Percentiles rank a stretch among this genome's conserved stretches.
Evolutionary conservation across 2,888 invertebrate genomes (phyloP).

Genomic region (Nemotelus pantherinus): DNA sequence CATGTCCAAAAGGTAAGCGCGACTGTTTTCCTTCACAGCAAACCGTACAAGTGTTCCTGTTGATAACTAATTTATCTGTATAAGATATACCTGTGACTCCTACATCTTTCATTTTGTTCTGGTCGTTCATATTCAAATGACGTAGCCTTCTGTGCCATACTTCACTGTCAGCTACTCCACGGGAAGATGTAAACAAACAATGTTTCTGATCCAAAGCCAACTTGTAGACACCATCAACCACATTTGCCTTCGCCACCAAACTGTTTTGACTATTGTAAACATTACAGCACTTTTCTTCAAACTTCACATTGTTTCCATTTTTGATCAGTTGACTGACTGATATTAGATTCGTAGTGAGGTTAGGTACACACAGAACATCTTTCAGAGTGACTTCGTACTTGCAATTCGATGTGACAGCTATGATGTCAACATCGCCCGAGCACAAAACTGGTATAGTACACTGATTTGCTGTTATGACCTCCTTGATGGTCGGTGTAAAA

Average conservation of each 20-base stretch:
- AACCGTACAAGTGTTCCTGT: background rate
- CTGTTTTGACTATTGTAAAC: no score
- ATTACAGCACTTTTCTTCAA: background rate
- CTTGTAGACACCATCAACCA: no score
- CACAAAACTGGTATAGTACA: background rate
- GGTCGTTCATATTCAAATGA: background rate
- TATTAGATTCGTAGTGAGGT: conserved; percentile 51
- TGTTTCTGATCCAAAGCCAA: no score
- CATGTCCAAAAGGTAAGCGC: background rate
- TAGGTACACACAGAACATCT: conserved; percentile 44
- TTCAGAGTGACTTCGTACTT: no score
- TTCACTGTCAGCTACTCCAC: background rate
- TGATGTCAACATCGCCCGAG: background rate
- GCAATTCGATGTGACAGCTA: no score
- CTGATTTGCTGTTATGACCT: background rate
- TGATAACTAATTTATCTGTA: background rate
- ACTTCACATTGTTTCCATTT: conserved; percentile 32
- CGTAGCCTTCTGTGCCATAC: background rate
- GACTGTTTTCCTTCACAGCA: conserved; percentile 3
- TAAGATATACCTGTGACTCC: background rate
- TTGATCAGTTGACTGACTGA: conserved; percentile 49
- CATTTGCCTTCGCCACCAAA: no score
- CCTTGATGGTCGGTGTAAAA: no score
- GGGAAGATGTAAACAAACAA: no score
- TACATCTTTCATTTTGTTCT: background rate